These are phyloP conservation scores for Eristalis pertinax DNA, from an alignment of 2,888 invertebrate species.

Conservation along the genomic window DNA sequence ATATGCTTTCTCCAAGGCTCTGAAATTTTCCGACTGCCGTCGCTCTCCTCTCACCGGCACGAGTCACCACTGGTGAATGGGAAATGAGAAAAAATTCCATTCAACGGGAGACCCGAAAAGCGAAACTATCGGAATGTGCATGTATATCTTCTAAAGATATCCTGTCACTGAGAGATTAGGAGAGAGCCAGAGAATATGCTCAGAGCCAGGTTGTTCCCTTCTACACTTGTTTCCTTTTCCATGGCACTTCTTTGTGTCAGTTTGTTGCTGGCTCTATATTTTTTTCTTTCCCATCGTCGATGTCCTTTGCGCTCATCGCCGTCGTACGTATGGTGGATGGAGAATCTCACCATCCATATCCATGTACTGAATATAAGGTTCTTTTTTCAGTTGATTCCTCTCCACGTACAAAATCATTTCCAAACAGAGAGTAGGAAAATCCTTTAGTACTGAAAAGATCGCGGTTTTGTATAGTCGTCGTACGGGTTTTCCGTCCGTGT, in stretches of 20 bases:
- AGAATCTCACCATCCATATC: not conserved
- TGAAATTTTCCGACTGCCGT: constrained; percentile 59
- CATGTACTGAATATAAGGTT: constrained; percentile 12
- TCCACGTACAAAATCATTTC: constrained; percentile 63
- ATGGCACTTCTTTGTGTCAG: not conserved
- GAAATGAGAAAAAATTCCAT: constrained; percentile 45
- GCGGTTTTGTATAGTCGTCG: constrained; percentile 81
- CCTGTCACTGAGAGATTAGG: constrained; percentile 52
- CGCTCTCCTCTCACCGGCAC: constrained; percentile 11
- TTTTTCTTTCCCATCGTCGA: constrained; percentile 14
- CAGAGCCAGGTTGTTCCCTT: constrained; percentile 15
- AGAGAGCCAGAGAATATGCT: constrained; percentile 61
- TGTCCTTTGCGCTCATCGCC: constrained; percentile 59
- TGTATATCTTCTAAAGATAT: constrained; percentile 24
- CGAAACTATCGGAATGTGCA: constrained; percentile 70
- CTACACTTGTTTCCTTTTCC: not conserved
- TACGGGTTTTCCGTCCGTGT: constrained; percentile 63
- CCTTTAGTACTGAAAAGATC: constrained; percentile 81
- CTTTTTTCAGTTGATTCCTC: constrained; percentile 64
- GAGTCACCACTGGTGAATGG: not conserved
- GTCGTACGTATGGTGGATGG: not conserved
- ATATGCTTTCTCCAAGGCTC: constrained; percentile 43
- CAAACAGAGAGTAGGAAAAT: constrained; percentile 77
- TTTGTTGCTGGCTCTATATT: not conserved
- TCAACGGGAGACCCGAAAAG: constrained; percentile 39